Base-by-base conservation (phyloP, 2,797 vertebrate genomes). In the Linurgus olivaceus region DNA sequence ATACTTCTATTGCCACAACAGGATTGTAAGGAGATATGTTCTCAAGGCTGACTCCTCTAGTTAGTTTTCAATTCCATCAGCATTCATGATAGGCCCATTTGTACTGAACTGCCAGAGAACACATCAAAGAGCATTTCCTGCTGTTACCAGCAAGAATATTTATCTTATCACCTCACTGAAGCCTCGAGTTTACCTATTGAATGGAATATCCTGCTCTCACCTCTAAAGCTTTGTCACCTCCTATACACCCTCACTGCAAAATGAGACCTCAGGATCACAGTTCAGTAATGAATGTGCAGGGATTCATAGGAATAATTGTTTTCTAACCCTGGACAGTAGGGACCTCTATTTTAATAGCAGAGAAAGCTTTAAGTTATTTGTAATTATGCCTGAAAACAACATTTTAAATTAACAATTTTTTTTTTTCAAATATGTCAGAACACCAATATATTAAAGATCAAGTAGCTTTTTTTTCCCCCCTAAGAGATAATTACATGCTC, bases 111-210 rank as follows among this genome's bases (percentile, higher is more conserved):
- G 68, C 44, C 89, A 90, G 63, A 57, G 35, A 86, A 79, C 20
- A 73, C 74, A 83, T 66, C 88, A 91, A 88, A 94, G 62, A 88
- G 58, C 3, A 23, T 80, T 87, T 87, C 90, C 93, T 88, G 83
- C 76, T 93, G 45, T 62, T 86, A 68, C 7, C 38, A 79, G 77
- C 28, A 66, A 68, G 82, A 81, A 65, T 79, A 89, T 83, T 63
- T 80, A 11, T 92, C 47, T 82, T 82, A 38, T 44, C 20, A 61
- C 25, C 0, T 0, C 11, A 17, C 38, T 40, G 45, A 44, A 91
- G 17, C 52, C 73, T 76, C 2, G 2, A 73, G 58, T 78, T 94
- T 26, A 57, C 44, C 42, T 58, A 47, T 0, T 33, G n/a, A 94
- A 84, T 33, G 28, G 45, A 84, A 58, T 63, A 84, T 40, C 55